A percentile compares a stretch with the other conserved stretches of the same genome.
These are phyloP conservation scores for Agrochola litura DNA, from an alignment of 2,888 invertebrate genomes.

Conservation along the genomic window DNA sequence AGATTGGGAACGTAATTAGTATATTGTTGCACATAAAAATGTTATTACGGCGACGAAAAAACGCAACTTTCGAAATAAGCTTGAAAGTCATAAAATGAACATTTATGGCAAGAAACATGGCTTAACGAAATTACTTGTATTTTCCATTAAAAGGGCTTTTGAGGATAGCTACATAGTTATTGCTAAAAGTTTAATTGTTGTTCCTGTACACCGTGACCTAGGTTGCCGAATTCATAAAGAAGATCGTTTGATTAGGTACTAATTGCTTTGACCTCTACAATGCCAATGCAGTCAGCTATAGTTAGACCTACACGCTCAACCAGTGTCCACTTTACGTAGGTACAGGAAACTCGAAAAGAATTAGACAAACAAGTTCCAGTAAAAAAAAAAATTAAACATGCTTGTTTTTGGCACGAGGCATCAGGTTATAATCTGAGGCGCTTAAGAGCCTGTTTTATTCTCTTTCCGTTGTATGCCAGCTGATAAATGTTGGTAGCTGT, in stretches of 20 bases:
- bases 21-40: conserved; percentile 70
- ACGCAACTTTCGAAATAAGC: conserved; percentile 45
- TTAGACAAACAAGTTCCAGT: conserved; percentile 14
- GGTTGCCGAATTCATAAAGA: conserved; percentile 24
- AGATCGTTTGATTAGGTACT: conserved; percentile 29
- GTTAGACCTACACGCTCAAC: neutral
- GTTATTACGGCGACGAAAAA: conserved; percentile 62
- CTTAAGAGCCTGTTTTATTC: conserved; percentile 49
- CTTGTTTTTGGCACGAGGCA: conserved; percentile 43
- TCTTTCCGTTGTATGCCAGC: conserved; percentile 38
- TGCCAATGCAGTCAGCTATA: conserved; percentile 31
- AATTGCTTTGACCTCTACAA: conserved; percentile 44
- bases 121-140: conserved; percentile 27
- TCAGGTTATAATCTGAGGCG: conserved; percentile 35
- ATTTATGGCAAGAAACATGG: conserved; percentile 50
- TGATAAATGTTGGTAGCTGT: conserved; percentile 58
- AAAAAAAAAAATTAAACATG: neutral
- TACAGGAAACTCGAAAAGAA: conserved; percentile 28
- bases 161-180: conserved; percentile 30
- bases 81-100: conserved; percentile 57
- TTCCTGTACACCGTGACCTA: conserved; percentile 49
- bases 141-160: conserved; percentile 11
- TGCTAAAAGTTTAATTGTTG: conserved; percentile 36
- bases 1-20: conserved; percentile 76
- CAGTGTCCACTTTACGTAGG: neutral